Conservation (phyloP, 2,797 vertebrate species). For the Chelidonichthys spinosus region DNA sequence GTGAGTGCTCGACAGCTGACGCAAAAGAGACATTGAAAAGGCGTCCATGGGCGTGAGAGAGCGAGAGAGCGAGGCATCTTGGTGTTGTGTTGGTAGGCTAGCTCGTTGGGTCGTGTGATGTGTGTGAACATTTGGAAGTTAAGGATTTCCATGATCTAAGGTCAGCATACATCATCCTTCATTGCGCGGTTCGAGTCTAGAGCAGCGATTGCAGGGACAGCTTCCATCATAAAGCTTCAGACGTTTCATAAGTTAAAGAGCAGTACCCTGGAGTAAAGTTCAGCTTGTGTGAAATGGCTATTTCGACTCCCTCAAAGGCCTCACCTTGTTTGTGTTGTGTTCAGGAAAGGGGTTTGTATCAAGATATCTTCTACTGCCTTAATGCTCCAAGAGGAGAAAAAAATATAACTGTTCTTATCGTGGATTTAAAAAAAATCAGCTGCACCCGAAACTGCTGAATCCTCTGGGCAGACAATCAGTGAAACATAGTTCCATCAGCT, state of each 20-base stretch:
- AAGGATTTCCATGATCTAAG: not conserved
- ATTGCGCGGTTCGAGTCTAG: not conserved
- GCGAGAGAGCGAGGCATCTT: not conserved
- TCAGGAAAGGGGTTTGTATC: not conserved
- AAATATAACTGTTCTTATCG: not conserved
- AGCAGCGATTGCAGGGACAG: not conserved
- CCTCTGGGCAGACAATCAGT: not conserved
- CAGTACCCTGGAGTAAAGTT: not conserved
- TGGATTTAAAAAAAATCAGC: not conserved
- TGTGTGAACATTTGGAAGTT: not conserved
- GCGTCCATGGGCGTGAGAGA: accelerated
- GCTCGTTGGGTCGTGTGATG: not conserved
- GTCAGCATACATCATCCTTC: not conserved
- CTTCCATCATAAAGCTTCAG: not conserved
- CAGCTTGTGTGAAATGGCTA: conserved; percentile 3
- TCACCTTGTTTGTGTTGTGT: not conserved
- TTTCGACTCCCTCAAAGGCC: not conserved
- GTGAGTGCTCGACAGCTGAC: conserved; percentile 55
- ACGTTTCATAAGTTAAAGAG: not conserved
- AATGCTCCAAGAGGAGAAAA: not conserved
- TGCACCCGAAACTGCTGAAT: not conserved
- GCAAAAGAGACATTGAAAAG: not conserved
- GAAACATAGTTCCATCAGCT: not conserved
- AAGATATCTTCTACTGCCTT: not conserved
- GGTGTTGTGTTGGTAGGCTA: not conserved